Evolutionary conservation across 1,140 invertebrate genomes (phyloP).

Genomic region (Vanessa atalanta): DNA sequence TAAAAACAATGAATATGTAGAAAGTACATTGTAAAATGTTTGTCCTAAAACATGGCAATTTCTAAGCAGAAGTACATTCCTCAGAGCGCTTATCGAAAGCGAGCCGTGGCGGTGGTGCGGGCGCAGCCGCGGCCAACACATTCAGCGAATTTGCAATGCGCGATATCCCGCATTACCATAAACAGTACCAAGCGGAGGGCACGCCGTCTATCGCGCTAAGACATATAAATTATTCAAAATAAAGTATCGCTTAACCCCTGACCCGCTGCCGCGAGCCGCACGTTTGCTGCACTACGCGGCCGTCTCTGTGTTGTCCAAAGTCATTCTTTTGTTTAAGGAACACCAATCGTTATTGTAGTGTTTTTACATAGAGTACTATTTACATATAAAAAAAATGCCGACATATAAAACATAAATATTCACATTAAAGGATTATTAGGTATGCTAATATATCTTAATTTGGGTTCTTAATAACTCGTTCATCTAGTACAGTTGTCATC

Average conservation of each 20-base stretch:
- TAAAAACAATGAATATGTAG: constrained; percentile 31
- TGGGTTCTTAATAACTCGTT: constrained; percentile 39
- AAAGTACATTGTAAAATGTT: constrained; percentile 44
- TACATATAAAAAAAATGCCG: background rate
- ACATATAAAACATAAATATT: constrained; percentile 11
- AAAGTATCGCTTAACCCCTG: constrained; percentile 80
- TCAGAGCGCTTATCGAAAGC: constrained; percentile 60
- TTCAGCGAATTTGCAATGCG: constrained; percentile 80
- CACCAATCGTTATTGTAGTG: background rate
- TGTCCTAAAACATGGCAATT: constrained; percentile 54
- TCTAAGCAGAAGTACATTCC: constrained; percentile 58
- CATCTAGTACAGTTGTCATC: constrained; percentile 39
- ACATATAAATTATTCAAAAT: constrained; percentile 81
- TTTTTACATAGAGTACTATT: background rate
- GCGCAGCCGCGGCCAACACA: constrained; percentile 51
- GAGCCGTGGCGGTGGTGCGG: constrained; percentile 53
- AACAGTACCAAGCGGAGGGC: constrained; percentile 77
- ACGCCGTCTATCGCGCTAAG: constrained; percentile 77
- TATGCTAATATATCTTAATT: constrained; percentile 40
- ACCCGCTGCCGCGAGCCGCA: constrained; percentile 61
- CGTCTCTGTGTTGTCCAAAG: constrained; percentile 36
- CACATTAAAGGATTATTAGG: constrained; percentile 31
- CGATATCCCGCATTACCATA: constrained; percentile 80
- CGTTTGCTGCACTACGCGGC: constrained; percentile 46
- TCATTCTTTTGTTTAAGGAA: constrained; percentile 33